Percentiles rank a stretch among this genome's conserved stretches.
phyloP scores from a whole-genome alignment of 2,113 vertebrate species.

The Balaenoptera acutorostrata region DNA sequence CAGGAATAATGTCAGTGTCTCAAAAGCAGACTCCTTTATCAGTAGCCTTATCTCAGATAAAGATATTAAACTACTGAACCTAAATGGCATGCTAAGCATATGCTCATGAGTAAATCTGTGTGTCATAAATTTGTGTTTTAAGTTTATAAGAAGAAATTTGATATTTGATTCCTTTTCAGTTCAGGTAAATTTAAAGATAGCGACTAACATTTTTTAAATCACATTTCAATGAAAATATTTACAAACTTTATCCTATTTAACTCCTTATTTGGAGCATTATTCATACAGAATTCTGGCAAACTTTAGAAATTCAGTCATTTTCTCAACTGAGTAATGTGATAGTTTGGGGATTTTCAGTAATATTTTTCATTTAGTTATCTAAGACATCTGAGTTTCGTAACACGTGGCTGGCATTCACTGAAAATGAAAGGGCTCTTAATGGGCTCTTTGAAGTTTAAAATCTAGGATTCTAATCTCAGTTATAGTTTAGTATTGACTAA shows the following conservation, averaged over 20 bases:
- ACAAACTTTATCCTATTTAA: not conserved
- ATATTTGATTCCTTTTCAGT: not conserved
- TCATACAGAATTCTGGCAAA: not conserved
- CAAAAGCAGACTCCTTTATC: not conserved
- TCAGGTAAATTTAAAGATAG: not conserved
- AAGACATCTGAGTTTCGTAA: not conserved
- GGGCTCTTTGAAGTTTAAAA: not conserved
- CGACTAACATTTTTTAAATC: not conserved
- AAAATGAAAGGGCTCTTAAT: not conserved
- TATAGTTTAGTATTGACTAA: not conserved
- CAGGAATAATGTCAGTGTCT: not conserved
- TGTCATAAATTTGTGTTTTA: not conserved
- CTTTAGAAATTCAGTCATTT: not conserved
- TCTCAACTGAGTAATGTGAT: not conserved
- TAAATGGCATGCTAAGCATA: not conserved
- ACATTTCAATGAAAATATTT: constrained; percentile 13
- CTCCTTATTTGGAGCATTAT: not conserved
- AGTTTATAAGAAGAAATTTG: not conserved
- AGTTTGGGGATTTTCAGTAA: not conserved
- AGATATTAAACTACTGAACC: not conserved
- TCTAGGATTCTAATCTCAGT: not conserved
- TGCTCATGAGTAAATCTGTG: not conserved
- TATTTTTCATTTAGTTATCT: not conserved
- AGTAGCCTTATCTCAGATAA: not conserved
- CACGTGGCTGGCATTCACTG: not conserved